Conservation (phyloP, 1,140 invertebrate genomes). For the Drosophila sp. region DNA sequence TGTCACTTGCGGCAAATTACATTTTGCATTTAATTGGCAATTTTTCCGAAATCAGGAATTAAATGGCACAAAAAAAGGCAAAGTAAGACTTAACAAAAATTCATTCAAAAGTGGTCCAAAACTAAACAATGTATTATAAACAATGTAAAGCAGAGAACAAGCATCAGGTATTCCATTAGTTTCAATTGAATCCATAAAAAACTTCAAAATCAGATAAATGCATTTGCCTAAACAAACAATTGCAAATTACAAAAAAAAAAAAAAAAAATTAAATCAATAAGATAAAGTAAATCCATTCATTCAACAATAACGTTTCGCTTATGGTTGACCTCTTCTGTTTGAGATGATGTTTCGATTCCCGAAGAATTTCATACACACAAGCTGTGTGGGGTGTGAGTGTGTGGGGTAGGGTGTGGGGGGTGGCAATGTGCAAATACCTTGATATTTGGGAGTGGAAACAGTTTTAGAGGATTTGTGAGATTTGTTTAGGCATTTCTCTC, state of each 20-base stretch:
- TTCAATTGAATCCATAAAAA: no score
- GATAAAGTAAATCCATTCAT: not conserved
- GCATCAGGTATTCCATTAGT: no score
- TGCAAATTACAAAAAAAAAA: no score
- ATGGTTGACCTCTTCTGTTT: not conserved
- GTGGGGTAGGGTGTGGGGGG: not conserved
- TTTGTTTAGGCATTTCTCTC: not conserved
- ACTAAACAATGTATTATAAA: not conserved
- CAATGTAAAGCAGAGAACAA: not conserved
- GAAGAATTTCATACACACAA: not conserved
- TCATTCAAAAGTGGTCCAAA: not conserved
- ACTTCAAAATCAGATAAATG: no score
- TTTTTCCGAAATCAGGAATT: slow-evolving; percentile 36
- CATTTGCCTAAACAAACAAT: no score
- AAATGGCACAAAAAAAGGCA: not conserved
- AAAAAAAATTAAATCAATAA: not conserved
- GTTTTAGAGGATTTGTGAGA: not conserved
- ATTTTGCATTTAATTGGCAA: slow-evolving; percentile 60
- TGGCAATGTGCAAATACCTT: slow-evolving; percentile 2
- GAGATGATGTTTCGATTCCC: not conserved
- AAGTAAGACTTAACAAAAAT: not conserved
- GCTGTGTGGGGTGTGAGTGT: not conserved
- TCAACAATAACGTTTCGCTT: not conserved
- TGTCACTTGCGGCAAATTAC: slow-evolving; percentile 47
- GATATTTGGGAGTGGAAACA: not conserved